Base-by-base conservation (phyloP, 1,140 invertebrate species). In the Steinernema feltiae region DNA sequence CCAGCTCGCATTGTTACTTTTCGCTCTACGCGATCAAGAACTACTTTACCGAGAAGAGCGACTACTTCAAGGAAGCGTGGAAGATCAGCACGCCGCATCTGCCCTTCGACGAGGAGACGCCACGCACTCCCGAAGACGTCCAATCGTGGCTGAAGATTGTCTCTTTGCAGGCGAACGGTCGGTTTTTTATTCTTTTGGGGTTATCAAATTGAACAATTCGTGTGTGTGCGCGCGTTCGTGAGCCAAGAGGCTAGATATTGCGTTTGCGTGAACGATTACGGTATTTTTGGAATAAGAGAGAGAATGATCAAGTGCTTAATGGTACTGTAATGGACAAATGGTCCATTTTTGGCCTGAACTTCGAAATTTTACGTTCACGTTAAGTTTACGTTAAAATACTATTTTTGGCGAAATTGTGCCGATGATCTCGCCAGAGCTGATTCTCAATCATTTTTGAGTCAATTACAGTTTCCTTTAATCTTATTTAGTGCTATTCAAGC, bases 1-100 rank as follows among this genome's bases (percentile, higher is more conserved):
- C 77, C 27, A 82, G 79, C 30, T 72, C 53, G 32, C 78, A 84
- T 72, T 85, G 84, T 76, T 85, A 85, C 73, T 85, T 85, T 76
- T 75, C 82, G n/a, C 48, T 86, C 12, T 82, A 86, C 71, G 80
- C 85, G 31, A 85, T 85, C 74, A 85, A 85, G 69, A 82, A 76
- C 32, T 85, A 84, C 71, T 85, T 85, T 71, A 74, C 76, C 18
- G 82, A 85, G 72, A 79, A 82, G 30, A 81, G 76, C 72, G 77
- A 75, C 32, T 73, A 79, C 21, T 85, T 85, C 77, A 82, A 85
- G 71, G 69, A 76, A 15, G 72, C 72, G 1, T 86, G 84, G 84
- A 81, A 78, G 30, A 63, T 78, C 1, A 79, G 78, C 35, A 80
- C 85, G 17, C 82, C 84, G 0, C 72, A 76, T 30, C 75, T 83